Conservation (phyloP, 2,113 vertebrate genomes). For the Odobenus rosmarus region DNA sequence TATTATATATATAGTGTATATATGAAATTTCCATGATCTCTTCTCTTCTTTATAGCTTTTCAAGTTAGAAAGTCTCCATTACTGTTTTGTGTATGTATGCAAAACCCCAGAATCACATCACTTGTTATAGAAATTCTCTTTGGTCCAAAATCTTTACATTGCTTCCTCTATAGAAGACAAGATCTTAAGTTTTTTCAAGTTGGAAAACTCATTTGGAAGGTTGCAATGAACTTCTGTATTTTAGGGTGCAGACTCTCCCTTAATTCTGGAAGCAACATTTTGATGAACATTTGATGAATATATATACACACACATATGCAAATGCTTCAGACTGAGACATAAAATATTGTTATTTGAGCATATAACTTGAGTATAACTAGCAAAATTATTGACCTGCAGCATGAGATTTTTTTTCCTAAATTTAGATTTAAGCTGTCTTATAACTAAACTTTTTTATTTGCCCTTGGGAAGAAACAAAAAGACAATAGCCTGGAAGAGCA, state of each 20-base stretch:
- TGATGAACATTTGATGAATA: not conserved
- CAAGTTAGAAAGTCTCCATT: not conserved
- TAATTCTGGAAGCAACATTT: not conserved
- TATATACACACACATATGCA: not conserved
- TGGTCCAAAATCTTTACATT: not conserved
- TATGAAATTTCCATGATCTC: not conserved
- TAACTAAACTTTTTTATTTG: not conserved
- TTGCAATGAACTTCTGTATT: not conserved
- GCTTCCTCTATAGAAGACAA: not conserved
- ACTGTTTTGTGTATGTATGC: not conserved
- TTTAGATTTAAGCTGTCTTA: not conserved
- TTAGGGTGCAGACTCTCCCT: not conserved
- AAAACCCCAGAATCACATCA: not conserved
- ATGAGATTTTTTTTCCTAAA: not conserved
- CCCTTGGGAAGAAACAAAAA: not conserved
- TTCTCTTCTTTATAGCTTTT: not conserved
- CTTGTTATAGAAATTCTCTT: slow-evolving; percentile 4
- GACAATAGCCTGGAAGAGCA: not conserved
- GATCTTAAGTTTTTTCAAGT: not conserved
- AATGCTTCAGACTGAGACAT: not conserved
- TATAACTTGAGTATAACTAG: not conserved
- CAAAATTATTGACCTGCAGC: not conserved
- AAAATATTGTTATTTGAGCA: not conserved
- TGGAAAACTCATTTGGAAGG: not conserved
- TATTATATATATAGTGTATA: not conserved